phyloP scores from a whole-genome alignment of 1,140 invertebrate species.

The Temnothorax longispinosus region DNA sequence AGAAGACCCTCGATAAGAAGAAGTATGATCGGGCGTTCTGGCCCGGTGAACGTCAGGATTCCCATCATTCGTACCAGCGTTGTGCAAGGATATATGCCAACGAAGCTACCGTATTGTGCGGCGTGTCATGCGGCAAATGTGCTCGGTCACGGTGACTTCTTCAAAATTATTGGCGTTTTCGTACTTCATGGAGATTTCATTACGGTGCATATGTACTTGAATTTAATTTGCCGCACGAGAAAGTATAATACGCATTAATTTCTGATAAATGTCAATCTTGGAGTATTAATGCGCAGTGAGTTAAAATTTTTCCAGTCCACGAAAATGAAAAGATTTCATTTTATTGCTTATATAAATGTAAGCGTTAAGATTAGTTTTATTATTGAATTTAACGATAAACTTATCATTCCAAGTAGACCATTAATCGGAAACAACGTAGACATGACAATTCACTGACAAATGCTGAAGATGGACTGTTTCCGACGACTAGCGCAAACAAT shows the following conservation, averaged over 20 bases:
- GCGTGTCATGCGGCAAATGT: not conserved
- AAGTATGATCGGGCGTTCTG: slow-evolving; percentile 76
- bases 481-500: not conserved
- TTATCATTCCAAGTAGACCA: not conserved
- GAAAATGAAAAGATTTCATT: not conserved
- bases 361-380: not conserved
- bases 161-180: slow-evolving; percentile 1
- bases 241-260: not conserved
- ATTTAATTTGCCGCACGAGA: not conserved
- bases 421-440: not conserved
- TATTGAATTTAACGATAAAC: not conserved
- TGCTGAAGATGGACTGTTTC: not conserved
- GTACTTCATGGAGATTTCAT: not conserved
- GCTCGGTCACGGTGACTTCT: not conserved
- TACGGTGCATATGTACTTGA: not conserved
- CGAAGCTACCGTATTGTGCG: too few species aligned
- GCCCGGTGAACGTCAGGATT: not conserved
- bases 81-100: not conserved
- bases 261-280: not conserved
- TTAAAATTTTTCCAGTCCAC: not conserved
- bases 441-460: not conserved
- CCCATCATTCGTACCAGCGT: not conserved
- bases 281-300: not conserved
- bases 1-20: slow-evolving; percentile 81
- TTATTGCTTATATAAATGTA: not conserved